Evolutionary conservation across 2,888 invertebrate species (phyloP), one percentile per base, ranked within the genome.

Genomic region (Pandemis corylana): DNA sequence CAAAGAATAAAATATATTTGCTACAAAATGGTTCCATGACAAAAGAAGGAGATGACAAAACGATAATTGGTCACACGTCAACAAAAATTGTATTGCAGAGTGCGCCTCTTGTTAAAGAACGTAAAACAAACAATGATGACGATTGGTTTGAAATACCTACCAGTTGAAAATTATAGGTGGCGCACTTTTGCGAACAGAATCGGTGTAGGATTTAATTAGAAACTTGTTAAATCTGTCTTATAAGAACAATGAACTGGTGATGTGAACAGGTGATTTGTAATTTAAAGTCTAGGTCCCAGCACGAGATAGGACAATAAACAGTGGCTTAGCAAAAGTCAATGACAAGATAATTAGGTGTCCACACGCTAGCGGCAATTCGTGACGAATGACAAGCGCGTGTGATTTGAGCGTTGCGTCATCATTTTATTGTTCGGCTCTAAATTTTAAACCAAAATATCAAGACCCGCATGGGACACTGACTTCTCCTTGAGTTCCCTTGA

Each of bases 281-380:
- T 69, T 65, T 63, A 49, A 65, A 76, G 66, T 51, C 42, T 42
- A 68, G 56, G 56, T 59, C 44, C 5, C 51, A 68, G 67, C 70
- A 72, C 67, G 69, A 63, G 67, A 69, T 53, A n/a, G 36, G 65
- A 72, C 74, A 68, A 68, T 65, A 73, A 77, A 76, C 69, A 71
- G 68, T n/a, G 44, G 53, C 51, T 71, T 42, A 74, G 69, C 66
- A 65, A 53, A 66, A 67, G 74, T 59, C 72, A 77, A 76, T 68
- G 71, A 75, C 72, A 72, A 67, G 42, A 76, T 77, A 77, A 76
- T 77, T 72, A 56, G 67, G 56, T 65, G 63, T 42, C 68, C 65
- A 62, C 76, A 69, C 72, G 76, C 73, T 67, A 71, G 68, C 62
- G 46, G 65, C 44, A 42, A 67, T 65, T 76, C 76, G 70, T 74